Percentiles rank a stretch among this genome's conserved stretches.
phyloP scores from a whole-genome alignment of 2,888 invertebrate genomes.

The Atherix ibis region DNA sequence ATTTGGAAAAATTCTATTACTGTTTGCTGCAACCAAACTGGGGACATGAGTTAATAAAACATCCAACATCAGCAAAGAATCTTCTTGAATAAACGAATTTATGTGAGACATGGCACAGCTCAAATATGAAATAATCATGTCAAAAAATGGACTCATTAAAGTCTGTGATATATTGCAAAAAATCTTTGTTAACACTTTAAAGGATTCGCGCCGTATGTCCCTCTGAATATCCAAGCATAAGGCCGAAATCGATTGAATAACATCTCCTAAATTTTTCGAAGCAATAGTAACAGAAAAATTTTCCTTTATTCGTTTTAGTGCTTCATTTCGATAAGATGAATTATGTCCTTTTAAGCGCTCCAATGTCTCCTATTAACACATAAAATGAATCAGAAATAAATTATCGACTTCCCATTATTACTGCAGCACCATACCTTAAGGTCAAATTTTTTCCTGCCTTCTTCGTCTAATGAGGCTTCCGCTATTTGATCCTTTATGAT shows the following conservation, averaged over 20 bases:
- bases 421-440: conserved; percentile 33
- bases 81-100: conserved; percentile 61
- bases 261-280: conserved; percentile 46
- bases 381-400: background rate
- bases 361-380: conserved; percentile 14
- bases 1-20: conserved; percentile 56
- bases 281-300: conserved; percentile 11
- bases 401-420: background rate
- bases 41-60: conserved; percentile 53
- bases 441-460: conserved; percentile 57
- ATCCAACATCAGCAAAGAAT: conserved; percentile 65
- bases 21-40: conserved; percentile 45
- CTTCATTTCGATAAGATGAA: conserved; percentile 14
- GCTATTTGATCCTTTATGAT: conserved; percentile 61
- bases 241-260: conserved; percentile 52
- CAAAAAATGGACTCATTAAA: conserved; percentile 47
- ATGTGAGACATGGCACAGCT: conserved; percentile 86
- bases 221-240: conserved; percentile 58
- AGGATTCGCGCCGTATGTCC: conserved; percentile 34
- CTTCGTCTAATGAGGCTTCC: conserved; percentile 45
- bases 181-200: conserved; percentile 32
- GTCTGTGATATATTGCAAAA: conserved; percentile 16
- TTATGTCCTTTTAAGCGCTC: conserved; percentile 28
- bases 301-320: conserved; percentile 8
- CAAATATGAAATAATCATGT: conserved; percentile 60